These are phyloP conservation scores for Stegodyphus dumicola DNA, from an alignment of 1,140 invertebrate species.

Conservation along the genomic window DNA sequence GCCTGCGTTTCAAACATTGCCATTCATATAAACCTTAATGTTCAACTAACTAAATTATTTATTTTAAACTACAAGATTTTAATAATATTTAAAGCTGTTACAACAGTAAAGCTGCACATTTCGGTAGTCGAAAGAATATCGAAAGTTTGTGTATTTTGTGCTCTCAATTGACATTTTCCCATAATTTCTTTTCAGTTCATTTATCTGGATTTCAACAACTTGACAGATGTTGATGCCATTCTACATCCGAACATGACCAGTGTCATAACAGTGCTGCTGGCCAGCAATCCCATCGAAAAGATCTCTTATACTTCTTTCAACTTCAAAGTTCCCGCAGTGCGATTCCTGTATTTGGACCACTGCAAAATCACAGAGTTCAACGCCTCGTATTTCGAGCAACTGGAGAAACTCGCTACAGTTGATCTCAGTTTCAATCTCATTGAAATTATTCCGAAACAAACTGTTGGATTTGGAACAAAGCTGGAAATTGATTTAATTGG, in stretches of 20 bases:
- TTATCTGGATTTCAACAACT: not conserved
- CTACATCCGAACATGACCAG: not conserved
- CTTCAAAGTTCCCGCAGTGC: not conserved
- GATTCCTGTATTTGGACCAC: conserved; percentile 4
- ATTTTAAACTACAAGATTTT: no score
- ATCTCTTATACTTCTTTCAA: not conserved
- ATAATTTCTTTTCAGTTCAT: not conserved
- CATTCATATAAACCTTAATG: no score
- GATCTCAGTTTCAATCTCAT: conserved; percentile 11
- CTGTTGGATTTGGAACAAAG: not conserved
- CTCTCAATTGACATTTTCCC: no score
- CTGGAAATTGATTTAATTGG: not conserved
- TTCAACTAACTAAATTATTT: no score
- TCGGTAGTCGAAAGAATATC: no score
- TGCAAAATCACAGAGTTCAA: not conserved
- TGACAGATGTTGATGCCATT: not conserved
- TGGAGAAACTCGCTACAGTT: not conserved
- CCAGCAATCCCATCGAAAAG: not conserved
- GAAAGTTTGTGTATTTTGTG: no score
- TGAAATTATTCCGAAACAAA: not conserved
- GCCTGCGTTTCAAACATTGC: no score
- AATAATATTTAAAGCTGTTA: no score
- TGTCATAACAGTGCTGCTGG: not conserved
- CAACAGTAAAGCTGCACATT: no score
- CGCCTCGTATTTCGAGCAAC: not conserved